phyloP scores from a whole-genome alignment of 2,113 vertebrate species.

The Sylvia atricapilla region DNA sequence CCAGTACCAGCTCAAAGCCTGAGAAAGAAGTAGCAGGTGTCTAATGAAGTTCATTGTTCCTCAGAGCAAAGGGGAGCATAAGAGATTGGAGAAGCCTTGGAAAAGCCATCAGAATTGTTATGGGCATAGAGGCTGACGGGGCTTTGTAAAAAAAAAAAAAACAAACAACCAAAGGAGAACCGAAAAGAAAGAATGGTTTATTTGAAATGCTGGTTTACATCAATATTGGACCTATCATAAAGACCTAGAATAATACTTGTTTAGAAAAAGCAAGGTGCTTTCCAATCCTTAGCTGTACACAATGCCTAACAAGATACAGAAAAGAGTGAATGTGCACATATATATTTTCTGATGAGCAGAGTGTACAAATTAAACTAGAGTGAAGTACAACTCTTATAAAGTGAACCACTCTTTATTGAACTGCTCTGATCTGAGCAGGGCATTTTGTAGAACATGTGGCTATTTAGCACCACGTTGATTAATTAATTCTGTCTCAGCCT shows the following conservation, averaged over 20 bases:
- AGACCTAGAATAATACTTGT: background rate
- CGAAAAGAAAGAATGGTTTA: background rate
- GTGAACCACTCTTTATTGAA: background rate
- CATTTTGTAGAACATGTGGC: background rate
- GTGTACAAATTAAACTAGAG: background rate
- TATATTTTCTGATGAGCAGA: background rate
- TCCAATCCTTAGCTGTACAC: background rate
- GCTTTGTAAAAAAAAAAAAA: background rate
- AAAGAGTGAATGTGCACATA: background rate
- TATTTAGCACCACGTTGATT: background rate
- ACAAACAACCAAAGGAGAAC: background rate
- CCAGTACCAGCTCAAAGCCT: background rate
- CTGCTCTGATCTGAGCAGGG: background rate
- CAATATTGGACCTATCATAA: background rate
- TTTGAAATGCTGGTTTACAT: background rate
- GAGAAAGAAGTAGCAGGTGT: background rate
- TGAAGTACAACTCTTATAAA: background rate
- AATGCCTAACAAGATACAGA: background rate
- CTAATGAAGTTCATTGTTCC: background rate
- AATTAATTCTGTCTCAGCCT: background rate
- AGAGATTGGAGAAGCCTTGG: background rate
- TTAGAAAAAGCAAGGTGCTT: background rate
- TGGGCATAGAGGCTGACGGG: background rate
- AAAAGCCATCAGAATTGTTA: background rate
- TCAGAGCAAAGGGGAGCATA: background rate